These are phyloP conservation scores for Liodrosophila aerea DNA, from an alignment of 2,888 invertebrate species.

Conservation along the genomic window DNA sequence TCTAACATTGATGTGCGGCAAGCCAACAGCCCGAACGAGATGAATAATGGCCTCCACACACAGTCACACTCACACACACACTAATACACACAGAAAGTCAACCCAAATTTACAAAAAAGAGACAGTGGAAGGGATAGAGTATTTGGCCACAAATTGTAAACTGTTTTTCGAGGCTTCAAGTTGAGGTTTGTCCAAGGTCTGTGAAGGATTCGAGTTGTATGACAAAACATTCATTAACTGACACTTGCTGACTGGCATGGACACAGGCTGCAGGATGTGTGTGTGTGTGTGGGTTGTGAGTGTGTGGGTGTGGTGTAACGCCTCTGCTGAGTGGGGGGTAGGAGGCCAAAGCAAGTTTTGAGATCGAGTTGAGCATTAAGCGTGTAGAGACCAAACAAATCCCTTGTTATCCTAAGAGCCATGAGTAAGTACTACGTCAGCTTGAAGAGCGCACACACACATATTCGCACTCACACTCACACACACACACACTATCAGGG, in stretches of 20 bases:
- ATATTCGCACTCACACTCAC: constrained; percentile 1
- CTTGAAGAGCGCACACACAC: constrained; percentile 28
- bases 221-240: constrained; percentile 69
- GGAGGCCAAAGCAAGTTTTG: constrained; percentile 18
- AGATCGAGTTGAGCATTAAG: constrained; percentile 49
- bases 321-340: constrained; percentile 14
- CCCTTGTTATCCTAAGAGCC: constrained; percentile 62
- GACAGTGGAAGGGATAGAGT: no score
- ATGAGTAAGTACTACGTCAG: constrained; percentile 52
- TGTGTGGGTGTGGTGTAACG: constrained; percentile 7
- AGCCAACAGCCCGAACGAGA: constrained; percentile 37
- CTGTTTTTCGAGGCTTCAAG: constrained; percentile 19
- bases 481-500: constrained; percentile 6
- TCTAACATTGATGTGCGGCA: constrained; percentile 55
- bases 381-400: constrained; percentile 57
- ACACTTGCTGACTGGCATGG: constrained; percentile 47
- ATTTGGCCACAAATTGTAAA: constrained; percentile 20
- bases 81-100: not conserved
- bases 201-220: constrained; percentile 48
- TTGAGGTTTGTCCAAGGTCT: constrained; percentile 33
- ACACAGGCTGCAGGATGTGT: not conserved
- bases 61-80: not conserved
- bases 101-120: constrained; percentile 22
- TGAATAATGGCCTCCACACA: constrained; percentile 48
- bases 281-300: not conserved